Conservation (phyloP, 2,888 invertebrate species). For the Geotrupes spiniger region DNA sequence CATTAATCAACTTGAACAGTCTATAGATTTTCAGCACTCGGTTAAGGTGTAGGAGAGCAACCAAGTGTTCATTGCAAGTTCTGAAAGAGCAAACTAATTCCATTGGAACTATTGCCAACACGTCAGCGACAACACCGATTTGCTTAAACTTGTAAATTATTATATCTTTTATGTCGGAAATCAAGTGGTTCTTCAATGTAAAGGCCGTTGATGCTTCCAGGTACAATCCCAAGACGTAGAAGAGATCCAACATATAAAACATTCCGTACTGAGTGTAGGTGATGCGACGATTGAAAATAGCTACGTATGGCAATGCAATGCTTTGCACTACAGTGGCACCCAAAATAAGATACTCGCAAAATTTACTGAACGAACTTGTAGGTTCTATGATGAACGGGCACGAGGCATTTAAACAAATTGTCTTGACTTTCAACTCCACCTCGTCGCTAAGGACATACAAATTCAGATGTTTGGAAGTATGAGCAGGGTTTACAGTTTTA, state of each 20-base stretch:
- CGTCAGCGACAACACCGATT: conserved; percentile 19
- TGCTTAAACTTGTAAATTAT: conserved; percentile 22
- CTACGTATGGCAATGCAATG: conserved; percentile 24
- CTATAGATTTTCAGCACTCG: conserved; percentile 21
- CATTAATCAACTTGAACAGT: conserved; percentile 14
- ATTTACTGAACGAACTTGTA: conserved; percentile 48
- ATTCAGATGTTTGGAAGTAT: conserved; percentile 27
- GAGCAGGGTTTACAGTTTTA: conserved; percentile 10
- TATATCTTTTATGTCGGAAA: conserved; percentile 21
- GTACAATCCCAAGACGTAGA: conserved; percentile 25
- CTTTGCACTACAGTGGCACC: conserved; percentile 15
- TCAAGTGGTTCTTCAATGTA: conserved; percentile 19
- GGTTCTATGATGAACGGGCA: conserved; percentile 56
- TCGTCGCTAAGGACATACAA: conserved; percentile 31
- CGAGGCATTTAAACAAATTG: conserved; percentile 44
- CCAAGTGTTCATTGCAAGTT: conserved; percentile 4
- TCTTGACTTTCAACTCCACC: conserved; percentile 36
- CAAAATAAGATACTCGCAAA: conserved; percentile 21
- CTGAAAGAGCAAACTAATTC: conserved; percentile 5
- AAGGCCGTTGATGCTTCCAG: conserved; percentile 27
- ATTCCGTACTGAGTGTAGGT: conserved; percentile 9
- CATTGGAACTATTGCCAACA: conserved; percentile 21
- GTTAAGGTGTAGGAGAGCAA: conserved; percentile 14
- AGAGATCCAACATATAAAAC: conserved; percentile 21
- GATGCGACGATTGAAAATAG: conserved; percentile 19